phyloP scores from a whole-genome alignment of 2,113 vertebrate species.

The Leiothrix lutea region DNA sequence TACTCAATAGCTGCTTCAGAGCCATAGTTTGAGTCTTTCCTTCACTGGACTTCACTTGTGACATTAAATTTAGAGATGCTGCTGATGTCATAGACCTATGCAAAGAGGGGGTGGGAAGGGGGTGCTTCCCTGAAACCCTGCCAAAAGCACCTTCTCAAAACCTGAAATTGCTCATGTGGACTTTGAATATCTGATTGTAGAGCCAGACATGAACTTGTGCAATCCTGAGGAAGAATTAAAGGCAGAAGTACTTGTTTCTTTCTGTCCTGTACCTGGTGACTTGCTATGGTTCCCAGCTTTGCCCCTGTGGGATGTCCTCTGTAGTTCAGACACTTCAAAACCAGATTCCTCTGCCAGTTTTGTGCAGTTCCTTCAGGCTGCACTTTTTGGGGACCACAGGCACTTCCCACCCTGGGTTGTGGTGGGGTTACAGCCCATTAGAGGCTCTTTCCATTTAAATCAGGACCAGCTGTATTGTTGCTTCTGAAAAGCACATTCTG shows the following conservation, averaged over 20 bases:
- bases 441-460: not conserved
- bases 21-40: not conserved
- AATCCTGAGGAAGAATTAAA: not conserved
- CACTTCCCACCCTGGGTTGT: fast-evolving
- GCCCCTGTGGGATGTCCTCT: not conserved
- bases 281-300: not conserved
- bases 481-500: not conserved
- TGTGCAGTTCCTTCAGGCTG: not conserved
- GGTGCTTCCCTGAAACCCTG: not conserved
- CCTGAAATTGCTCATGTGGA: not conserved
- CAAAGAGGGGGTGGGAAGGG: fast-evolving
- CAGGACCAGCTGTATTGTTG: not conserved
- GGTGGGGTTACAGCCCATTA: not conserved
- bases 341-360: fast-evolving
- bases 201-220: not conserved
- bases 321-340: not conserved
- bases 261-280: not conserved
- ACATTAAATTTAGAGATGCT: not conserved
- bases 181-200: not conserved
- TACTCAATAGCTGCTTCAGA: not conserved
- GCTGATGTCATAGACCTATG: not conserved
- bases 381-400: not conserved
- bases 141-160: not conserved
- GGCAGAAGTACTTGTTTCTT: not conserved
- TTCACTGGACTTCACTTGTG: not conserved